Base-by-base conservation (phyloP, 1,140 invertebrate species). In the Pinna nobilis region DNA sequence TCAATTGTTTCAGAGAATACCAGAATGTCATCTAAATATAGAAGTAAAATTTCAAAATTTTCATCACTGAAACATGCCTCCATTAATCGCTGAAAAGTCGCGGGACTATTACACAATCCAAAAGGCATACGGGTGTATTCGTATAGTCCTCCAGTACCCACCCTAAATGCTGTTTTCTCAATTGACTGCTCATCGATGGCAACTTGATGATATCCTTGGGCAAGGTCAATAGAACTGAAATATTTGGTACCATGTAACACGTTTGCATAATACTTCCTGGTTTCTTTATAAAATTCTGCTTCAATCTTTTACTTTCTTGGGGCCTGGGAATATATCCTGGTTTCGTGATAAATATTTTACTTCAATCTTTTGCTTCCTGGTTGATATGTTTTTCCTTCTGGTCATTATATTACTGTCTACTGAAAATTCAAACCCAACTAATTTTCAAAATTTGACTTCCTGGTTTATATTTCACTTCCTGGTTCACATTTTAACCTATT, bases 141-240 rank as follows among this genome's bases (percentile, higher is more conserved):
- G 25, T 53, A 67, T 2, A 67, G 20, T 33, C 71, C 44, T 20
- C 64, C 64, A 7, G 47, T 53, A 20, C 44, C 44, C 33, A 49
- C 47, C 11, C 44, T 33, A 28, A 67, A 67, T 23, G 64, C 64
- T 18, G 64, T 67, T 32, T 67, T 67, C 47, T 32, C 13, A 55
- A 67, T 53, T 33, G 47, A 49, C 13, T 51, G 15, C 18, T 60
- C 57, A 37, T 60, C 9, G 32, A 60, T 60, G 3, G 57, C 57
- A 60, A 60, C 20, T 39, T 60, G 57, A 20, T 60, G 25, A 32
- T 60, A 60, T 5, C 57, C 57, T 11, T 3, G 13, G 20, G 57
- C 47, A 15, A 67, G 39, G 30, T 33, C 13, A 32, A 51, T 66
- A 1, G n/a, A 35, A 30, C 64, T 83, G 70, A 91, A 92, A 35